A percentile compares a stretch with the other conserved stretches of the same genome.
Evolutionary conservation across 1,140 invertebrate species (phyloP).

Genomic region (Lasioglossum albipes): DNA sequence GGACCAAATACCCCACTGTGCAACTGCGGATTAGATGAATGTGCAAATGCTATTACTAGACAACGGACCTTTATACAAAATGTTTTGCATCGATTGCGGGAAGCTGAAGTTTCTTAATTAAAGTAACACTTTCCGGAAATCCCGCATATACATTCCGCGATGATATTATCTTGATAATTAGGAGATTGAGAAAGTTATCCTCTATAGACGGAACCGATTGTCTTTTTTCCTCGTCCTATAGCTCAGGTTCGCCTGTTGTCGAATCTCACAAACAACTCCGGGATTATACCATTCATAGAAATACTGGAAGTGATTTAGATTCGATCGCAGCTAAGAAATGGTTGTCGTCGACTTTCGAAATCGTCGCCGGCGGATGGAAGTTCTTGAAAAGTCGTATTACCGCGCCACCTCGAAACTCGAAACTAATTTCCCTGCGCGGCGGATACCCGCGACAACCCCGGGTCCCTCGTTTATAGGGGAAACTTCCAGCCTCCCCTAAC

Average conservation of each 20-base stretch:
- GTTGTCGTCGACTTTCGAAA: slow-evolving; percentile 18
- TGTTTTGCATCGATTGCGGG: too few relatives aligned
- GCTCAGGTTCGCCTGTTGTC: not conserved
- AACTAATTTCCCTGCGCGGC: slow-evolving; percentile 38
- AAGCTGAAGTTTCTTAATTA: too few relatives aligned
- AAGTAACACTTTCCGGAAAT: too few relatives aligned
- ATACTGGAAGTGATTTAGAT: slow-evolving; percentile 16
- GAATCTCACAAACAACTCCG: not conserved
- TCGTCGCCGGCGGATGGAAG: slow-evolving; percentile 16
- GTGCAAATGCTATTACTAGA: too few relatives aligned
- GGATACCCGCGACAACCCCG: not conserved
- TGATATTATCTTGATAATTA: too few relatives aligned
- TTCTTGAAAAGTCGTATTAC: slow-evolving; percentile 44
- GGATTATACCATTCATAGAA: not conserved
- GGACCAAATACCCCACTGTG: too few relatives aligned
- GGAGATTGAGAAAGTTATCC: too few relatives aligned
- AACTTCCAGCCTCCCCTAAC: slow-evolving; percentile 18
- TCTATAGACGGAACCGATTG: too few relatives aligned
- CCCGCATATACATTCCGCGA: too few relatives aligned
- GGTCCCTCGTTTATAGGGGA: not conserved
- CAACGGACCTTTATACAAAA: too few relatives aligned
- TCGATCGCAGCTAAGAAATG: slow-evolving; percentile 3
- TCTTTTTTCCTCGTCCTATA: too few relatives aligned
- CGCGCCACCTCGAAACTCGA: slow-evolving; percentile 21
- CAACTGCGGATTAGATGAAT: too few relatives aligned